Conservation (phyloP, 2,113 vertebrate species). For the Nicator chloris region DNA sequence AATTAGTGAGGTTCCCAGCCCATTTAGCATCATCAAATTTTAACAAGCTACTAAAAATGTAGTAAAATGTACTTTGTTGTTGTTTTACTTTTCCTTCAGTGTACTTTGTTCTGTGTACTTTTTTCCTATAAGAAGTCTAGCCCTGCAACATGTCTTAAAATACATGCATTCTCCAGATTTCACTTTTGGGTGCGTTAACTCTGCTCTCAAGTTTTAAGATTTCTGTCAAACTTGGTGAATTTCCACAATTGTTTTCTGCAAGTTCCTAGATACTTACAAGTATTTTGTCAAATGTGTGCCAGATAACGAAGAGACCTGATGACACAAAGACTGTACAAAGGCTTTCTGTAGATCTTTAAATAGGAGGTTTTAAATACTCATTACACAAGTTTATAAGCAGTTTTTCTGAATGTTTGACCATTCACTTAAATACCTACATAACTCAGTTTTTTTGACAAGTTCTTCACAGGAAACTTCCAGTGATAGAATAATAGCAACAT, state of each 20-base stretch:
- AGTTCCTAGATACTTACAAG: neutral
- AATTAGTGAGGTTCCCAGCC: neutral
- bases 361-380: neutral
- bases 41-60: neutral
- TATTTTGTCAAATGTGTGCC: neutral
- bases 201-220: neutral
- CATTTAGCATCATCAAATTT: neutral
- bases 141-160: neutral
- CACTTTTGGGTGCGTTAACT: neutral
- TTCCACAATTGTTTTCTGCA: neutral
- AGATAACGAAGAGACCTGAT: neutral
- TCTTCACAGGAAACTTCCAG: neutral
- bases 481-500: neutral
- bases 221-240: neutral
- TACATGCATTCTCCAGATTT: neutral
- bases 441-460: neutral
- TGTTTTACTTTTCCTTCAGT: neutral
- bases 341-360: neutral
- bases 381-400: neutral
- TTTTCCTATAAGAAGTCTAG: neutral
- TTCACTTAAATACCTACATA: neutral
- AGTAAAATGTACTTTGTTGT: neutral
- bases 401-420: neutral
- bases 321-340: neutral
- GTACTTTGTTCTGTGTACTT: neutral